These are phyloP conservation scores for Corythornis vintsioides DNA, from an alignment of 2,113 vertebrate species.

Conservation along the genomic window DNA sequence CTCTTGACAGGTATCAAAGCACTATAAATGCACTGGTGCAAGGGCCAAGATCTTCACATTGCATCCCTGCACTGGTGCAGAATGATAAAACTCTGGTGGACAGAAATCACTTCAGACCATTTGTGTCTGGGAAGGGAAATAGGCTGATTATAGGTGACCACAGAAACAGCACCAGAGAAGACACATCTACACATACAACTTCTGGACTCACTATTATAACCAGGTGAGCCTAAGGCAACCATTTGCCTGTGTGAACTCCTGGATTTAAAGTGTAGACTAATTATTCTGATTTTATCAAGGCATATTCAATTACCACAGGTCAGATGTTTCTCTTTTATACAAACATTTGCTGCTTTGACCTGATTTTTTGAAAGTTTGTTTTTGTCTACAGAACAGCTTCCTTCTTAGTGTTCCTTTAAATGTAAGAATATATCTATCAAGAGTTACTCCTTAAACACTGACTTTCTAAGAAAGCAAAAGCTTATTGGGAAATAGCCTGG, in stretches of 20 bases:
- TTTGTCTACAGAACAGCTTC: background rate
- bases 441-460: background rate
- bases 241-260: background rate
- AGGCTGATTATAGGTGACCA: background rate
- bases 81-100: background rate
- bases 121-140: background rate
- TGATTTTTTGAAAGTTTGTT: background rate
- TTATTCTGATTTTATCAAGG: background rate
- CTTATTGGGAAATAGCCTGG: background rate
- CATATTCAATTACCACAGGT: background rate
- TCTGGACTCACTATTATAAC: too few species aligned
- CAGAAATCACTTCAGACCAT: background rate
- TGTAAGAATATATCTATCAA: background rate
- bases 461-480: background rate
- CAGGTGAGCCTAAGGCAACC: too few species aligned
- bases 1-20: background rate
- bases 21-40: background rate
- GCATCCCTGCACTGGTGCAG: background rate
- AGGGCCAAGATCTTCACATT: background rate
- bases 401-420: background rate
- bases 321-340: background rate
- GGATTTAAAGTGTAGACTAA: background rate
- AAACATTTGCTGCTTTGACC: background rate
- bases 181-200: background rate
- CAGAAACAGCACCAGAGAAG: too few species aligned